These are phyloP conservation scores for Sweltsa coloradensis DNA, from an alignment of 1,140 invertebrate genomes.

Conservation along the genomic window DNA sequence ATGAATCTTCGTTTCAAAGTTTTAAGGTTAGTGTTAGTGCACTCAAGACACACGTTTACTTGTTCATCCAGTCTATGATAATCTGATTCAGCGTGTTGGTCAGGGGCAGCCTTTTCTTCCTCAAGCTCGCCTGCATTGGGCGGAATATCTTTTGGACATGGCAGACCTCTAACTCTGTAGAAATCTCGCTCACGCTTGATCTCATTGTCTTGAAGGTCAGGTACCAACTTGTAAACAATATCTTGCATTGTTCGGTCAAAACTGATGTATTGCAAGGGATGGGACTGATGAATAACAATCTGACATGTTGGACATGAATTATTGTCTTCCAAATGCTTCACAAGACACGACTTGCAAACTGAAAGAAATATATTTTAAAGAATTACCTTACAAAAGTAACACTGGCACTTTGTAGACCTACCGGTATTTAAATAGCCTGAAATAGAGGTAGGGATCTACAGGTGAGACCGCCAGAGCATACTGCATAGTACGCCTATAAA, in stretches of 20 bases:
- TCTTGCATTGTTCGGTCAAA: constrained; percentile 98
- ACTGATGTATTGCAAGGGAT: constrained; percentile 92
- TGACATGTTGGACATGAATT: constrained; percentile 95
- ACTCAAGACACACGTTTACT: constrained; percentile 83
- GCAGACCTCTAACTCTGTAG: constrained; percentile 67
- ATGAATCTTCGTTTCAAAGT: constrained; percentile 81
- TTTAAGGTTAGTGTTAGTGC: constrained; percentile 69
- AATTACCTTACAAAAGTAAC: too few relatives aligned
- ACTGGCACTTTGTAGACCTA: too few relatives aligned
- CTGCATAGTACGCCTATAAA: too few relatives aligned
- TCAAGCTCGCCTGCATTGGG: constrained; percentile 43
- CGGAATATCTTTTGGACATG: constrained; percentile 77
- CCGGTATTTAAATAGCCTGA: too few relatives aligned
- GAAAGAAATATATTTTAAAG: too few relatives aligned
- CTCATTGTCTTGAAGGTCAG: constrained; percentile 79
- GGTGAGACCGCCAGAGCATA: too few relatives aligned
- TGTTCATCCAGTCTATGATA: constrained; percentile 93
- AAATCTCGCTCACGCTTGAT: constrained; percentile 76
- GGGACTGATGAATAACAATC: constrained; percentile 94
- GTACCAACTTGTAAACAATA: constrained; percentile 95
- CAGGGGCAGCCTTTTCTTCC: constrained; percentile 46
- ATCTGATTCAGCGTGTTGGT: constrained; percentile 71
- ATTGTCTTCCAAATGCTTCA: constrained; percentile 93
- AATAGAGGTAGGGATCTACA: too few relatives aligned
- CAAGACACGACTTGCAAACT: constrained; percentile 96